phyloP scores from a whole-genome alignment of 2,888 invertebrate genomes.

The Nudaria mundana region DNA sequence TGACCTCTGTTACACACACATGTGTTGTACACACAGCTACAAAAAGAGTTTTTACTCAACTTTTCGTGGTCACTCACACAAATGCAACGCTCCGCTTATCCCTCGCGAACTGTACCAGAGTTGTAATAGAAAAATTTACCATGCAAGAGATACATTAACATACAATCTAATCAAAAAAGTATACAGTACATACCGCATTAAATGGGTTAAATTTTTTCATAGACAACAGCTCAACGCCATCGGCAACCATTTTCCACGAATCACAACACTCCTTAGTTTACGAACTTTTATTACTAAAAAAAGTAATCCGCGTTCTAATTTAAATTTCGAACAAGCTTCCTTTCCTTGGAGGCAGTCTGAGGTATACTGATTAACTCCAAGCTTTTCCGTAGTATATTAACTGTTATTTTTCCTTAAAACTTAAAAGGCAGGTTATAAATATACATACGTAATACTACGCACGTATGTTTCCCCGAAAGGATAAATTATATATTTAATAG shows the following conservation, averaged over 20 bases:
- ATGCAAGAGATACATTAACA: no score
- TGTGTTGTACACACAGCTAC: no score
- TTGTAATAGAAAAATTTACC: no score
- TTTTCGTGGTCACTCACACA: no score
- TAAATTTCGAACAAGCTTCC: conserved; percentile 16
- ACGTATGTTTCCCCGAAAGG: no score
- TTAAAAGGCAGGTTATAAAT: neutral
- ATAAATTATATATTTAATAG: no score
- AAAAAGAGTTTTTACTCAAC: no score
- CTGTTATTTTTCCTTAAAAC: conserved; percentile 24
- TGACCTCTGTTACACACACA: no score
- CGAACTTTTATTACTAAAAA: neutral
- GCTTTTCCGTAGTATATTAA: conserved; percentile 19
- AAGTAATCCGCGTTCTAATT: conserved; percentile 11
- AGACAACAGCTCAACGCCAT: conserved; percentile 25
- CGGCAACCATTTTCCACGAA: conserved; percentile 19
- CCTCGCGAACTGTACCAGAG: no score
- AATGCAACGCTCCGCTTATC: no score
- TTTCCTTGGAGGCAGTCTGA: conserved; percentile 27
- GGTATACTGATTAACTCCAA: conserved; percentile 21
- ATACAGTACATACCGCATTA: conserved; percentile 16
- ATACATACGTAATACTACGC: no score
- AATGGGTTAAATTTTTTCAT: conserved; percentile 20
- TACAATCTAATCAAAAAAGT: neutral
- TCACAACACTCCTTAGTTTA: conserved; percentile 2